Base-by-base conservation (phyloP, 2,888 invertebrate genomes). In the Rhorus exstirpatorius region DNA sequence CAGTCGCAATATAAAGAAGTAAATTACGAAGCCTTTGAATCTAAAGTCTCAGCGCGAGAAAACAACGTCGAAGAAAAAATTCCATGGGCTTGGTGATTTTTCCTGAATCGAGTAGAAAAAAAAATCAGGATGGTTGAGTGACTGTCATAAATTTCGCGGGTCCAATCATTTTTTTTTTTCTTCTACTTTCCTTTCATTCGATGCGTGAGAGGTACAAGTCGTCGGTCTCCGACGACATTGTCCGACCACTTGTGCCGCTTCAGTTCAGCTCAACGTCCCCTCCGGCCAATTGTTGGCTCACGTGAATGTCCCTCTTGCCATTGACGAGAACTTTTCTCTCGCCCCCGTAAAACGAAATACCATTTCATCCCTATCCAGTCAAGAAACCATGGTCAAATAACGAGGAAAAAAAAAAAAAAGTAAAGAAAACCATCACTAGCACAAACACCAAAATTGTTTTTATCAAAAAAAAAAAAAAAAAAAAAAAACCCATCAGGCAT, bases 231-330 rank as follows among this genome's bases (percentile, higher is more conserved):
- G 12, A 61, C 17, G 41, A 67, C 26, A 49, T 49, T 51, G 67
- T 24, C 31, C 49, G 51, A 60, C 79, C 72, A 79, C 79, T 79
- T 44, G 72, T 79, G 60, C 67, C 58, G 74, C 51, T 79, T 74
- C 74, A 74, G 79, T 67, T 79, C 19, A 61, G 51, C 72, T 67
- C 61, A 61, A 60, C 49, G 76, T 79, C 55, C 76, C 83, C 76
- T 83, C 71, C 60, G 83, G 79, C 79, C 76, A 72, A 83, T 83
- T 79, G 83, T 79, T 79, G 61, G 71, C n/a, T n/a, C n/a, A n/a
- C n/a, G n/a, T n/a, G 53, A 10, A 61, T 55, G 14, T 41, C n/a
- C 35, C 60, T n/a, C 41, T n/a, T 41, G 51, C 65, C 65, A 63
- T 65, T 46, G 63, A 46, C 41, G 63, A 65, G 46, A 71, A 31